These are phyloP conservation scores for Amblyraja radiata DNA, from an alignment of 2,797 vertebrate genomes.

Conservation along the genomic window DNA sequence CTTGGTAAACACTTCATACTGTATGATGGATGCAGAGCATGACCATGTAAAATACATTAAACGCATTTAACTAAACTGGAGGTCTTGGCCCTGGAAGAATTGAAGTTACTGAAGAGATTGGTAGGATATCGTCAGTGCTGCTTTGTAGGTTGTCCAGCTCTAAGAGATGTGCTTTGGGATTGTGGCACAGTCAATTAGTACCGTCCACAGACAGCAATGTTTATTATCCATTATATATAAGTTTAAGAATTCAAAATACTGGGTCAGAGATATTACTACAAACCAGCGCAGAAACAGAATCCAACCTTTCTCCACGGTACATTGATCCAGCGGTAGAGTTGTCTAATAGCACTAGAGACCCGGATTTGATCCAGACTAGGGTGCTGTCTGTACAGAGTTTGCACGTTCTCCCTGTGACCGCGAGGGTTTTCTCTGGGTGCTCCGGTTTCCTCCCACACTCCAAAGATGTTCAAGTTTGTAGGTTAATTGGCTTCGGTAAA, in stretches of 20 bases:
- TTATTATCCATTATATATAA: not conserved
- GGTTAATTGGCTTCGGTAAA: too few relatives aligned
- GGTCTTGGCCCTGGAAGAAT: not conserved
- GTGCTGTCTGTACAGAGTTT: too few relatives aligned
- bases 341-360: too few relatives aligned
- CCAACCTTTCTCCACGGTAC: too few relatives aligned
- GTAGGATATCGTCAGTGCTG: not conserved
- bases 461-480: too few relatives aligned
- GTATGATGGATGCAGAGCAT: not conserved
- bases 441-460: too few relatives aligned
- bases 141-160: not conserved
- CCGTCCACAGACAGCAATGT: not conserved
- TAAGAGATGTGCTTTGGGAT: not conserved
- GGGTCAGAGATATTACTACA: not conserved
- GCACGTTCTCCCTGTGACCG: too few relatives aligned
- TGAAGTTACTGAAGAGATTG: slow-evolving; percentile 16
- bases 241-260: slow-evolving; percentile 24
- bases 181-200: not conserved
- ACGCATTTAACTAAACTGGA: slow-evolving; percentile 23
- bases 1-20: not conserved
- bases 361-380: too few relatives aligned
- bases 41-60: slow-evolving; percentile 7
- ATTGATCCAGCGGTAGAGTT: too few relatives aligned
- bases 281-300: not conserved
- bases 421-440: too few relatives aligned